Evolutionary conservation across 2,797 vertebrate genomes (phyloP).

Genomic region (Sebastes baramenuke): DNA sequence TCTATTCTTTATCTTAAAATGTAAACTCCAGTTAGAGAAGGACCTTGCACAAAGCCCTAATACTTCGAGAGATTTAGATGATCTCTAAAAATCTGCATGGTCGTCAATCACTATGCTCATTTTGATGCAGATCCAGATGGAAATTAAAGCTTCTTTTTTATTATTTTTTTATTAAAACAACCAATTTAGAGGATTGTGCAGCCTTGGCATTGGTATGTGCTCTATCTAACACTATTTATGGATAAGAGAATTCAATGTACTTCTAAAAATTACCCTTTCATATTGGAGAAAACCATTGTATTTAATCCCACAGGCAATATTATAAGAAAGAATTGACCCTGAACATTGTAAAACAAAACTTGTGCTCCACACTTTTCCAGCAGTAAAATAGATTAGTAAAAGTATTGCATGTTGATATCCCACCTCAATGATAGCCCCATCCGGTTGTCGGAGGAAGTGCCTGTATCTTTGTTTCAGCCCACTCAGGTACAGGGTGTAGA

Average conservation of each 20-base stretch:
- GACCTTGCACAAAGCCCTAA: not conserved
- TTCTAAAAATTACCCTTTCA: not conserved
- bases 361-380: not conserved
- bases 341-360: not conserved
- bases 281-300: not conserved
- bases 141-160: not conserved
- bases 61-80: not conserved
- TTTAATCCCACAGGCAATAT: not conserved
- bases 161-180: not conserved
- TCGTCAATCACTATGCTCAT: not conserved
- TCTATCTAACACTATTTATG: not conserved
- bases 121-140: not conserved
- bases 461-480: conserved; percentile 86
- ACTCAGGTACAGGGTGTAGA: conserved; percentile 87
- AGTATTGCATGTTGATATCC: not conserved
- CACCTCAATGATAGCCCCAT: conserved; percentile 92
- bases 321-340: not conserved
- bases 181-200: not conserved
- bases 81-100: not conserved
- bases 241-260: not conserved
- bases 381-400: not conserved
- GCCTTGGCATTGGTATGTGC: not conserved
- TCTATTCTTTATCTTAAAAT: not conserved
- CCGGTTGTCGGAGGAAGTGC: conserved; percentile 89
- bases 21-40: not conserved